A percentile compares a stretch with the other conserved stretches of the same genome.
phyloP scores from a whole-genome alignment of 2,113 vertebrate genomes.

The Brienomyrus brachyistius region DNA sequence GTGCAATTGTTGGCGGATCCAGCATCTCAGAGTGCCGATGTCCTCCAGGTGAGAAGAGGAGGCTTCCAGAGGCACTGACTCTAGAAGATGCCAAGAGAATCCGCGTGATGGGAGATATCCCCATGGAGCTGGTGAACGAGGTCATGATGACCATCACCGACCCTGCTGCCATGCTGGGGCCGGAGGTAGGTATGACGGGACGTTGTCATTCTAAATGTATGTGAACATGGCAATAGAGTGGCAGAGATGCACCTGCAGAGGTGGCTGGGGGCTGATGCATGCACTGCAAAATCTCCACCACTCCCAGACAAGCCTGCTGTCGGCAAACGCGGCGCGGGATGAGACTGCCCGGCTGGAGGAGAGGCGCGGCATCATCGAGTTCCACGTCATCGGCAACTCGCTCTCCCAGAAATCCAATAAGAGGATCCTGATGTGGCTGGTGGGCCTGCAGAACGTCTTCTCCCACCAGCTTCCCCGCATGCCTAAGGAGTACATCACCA shows the following conservation, averaged over 20 bases:
- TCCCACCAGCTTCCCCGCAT: constrained; percentile 96
- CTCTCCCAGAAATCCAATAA: constrained; percentile 95
- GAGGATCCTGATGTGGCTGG: constrained; percentile 96
- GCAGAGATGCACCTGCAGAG: background rate
- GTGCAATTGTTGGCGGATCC: background rate
- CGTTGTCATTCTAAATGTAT: background rate
- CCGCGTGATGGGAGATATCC: constrained; percentile 95
- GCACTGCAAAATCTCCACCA: background rate
- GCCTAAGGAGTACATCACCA: constrained; percentile 98
- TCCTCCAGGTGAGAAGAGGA: constrained; percentile 85
- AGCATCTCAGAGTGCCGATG: background rate
- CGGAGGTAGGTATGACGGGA: constrained; percentile 62
- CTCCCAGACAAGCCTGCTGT: constrained; percentile 83
- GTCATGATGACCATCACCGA: constrained; percentile 98
- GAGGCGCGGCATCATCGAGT: constrained; percentile 91
- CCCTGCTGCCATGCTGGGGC: constrained; percentile 93
- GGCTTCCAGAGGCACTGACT: constrained; percentile 84
- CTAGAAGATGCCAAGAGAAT: constrained; percentile 95
- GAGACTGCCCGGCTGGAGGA: constrained; percentile 95
- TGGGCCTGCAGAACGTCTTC: constrained; percentile 95
- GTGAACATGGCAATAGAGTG: background rate
- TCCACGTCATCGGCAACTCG: constrained; percentile 95
- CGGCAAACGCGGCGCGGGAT: constrained; percentile 87
- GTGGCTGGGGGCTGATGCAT: background rate
- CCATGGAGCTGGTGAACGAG: constrained; percentile 97